Evolutionary conservation across 2,888 invertebrate genomes (phyloP).

Genomic region (Aphelenchoides bicaudatus): DNA sequence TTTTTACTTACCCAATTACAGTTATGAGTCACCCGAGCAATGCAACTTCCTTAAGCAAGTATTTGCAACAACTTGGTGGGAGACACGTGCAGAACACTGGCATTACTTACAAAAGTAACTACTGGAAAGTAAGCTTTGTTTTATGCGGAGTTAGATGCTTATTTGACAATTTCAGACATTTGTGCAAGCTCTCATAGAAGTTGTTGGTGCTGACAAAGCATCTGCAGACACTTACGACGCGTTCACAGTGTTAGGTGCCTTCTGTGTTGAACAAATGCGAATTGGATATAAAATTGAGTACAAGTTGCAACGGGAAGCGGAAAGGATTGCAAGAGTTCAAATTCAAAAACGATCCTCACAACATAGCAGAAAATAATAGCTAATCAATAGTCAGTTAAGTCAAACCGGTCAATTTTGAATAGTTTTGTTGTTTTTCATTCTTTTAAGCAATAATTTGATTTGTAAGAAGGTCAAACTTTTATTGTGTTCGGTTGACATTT

Average conservation of each 20-base stretch:
- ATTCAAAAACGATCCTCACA: conserved; percentile 24
- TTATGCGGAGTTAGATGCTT: not conserved
- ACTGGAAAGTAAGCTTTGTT: conserved; percentile 37
- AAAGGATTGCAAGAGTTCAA: conserved; percentile 32
- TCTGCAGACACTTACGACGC: conserved; percentile 38
- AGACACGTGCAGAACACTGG: conserved; percentile 44
- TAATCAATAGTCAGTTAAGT: conserved; percentile 5
- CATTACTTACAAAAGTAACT: conserved; percentile 39
- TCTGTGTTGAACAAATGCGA: conserved; percentile 38
- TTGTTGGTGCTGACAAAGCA: conserved; percentile 32
- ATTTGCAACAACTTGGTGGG: conserved; percentile 41
- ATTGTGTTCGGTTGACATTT: too few species aligned
- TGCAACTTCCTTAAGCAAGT: conserved; percentile 40
- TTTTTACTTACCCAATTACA: too few species aligned
- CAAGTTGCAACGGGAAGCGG: conserved; percentile 43
- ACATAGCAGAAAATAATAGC: not conserved
- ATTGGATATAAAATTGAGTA: conserved; percentile 45
- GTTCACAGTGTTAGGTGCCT: conserved; percentile 34
- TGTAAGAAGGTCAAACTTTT: too few species aligned
- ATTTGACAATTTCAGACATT: conserved; percentile 11
- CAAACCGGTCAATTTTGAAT: not conserved
- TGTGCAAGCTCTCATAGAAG: conserved; percentile 34
- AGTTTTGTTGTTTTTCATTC: too few species aligned
- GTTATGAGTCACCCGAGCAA: conserved; percentile 32
- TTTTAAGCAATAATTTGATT: too few species aligned